A percentile compares a stretch with the other conserved stretches of the same genome.
Conservation (phyloP, 2,888 invertebrate genomes). For the Machimus rusticus region DNA sequence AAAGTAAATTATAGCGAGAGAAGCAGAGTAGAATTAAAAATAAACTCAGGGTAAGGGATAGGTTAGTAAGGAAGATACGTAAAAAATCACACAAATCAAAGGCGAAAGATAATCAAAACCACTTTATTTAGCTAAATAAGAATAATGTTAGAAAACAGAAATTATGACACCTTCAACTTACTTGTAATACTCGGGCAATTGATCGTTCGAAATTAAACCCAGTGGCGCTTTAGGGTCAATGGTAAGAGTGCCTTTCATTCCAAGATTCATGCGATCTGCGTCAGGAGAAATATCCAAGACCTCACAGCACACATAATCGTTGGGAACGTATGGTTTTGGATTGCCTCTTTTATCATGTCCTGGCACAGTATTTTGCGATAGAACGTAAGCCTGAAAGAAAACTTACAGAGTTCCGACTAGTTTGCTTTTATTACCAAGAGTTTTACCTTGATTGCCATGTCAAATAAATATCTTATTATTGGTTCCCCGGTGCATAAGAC, state of each 20-base stretch:
- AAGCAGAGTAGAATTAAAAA: background rate
- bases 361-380: conserved; percentile 48
- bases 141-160: background rate
- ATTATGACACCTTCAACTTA: conserved; percentile 64
- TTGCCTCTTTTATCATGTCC: conserved; percentile 82
- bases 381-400: conserved; percentile 50
- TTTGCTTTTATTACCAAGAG: background rate
- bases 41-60: background rate
- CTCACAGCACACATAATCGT: conserved; percentile 88
- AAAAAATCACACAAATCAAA: background rate
- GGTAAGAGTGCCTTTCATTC: conserved; percentile 81
- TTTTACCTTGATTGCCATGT: conserved; percentile 86
- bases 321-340: conserved; percentile 78
- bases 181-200: conserved; percentile 85
- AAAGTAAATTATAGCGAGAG: background rate
- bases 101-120: background rate
- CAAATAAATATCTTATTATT: conserved; percentile 80
- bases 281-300: conserved; percentile 86
- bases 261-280: conserved; percentile 85
- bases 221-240: conserved; percentile 77
- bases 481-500: conserved; percentile 85
- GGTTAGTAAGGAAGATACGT: background rate
- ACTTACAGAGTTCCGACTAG: background rate
- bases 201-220: conserved; percentile 83
- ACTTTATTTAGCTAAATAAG: background rate